Conservation (phyloP, 1,140 invertebrate species). For the Drosophila subpulchrella region DNA sequence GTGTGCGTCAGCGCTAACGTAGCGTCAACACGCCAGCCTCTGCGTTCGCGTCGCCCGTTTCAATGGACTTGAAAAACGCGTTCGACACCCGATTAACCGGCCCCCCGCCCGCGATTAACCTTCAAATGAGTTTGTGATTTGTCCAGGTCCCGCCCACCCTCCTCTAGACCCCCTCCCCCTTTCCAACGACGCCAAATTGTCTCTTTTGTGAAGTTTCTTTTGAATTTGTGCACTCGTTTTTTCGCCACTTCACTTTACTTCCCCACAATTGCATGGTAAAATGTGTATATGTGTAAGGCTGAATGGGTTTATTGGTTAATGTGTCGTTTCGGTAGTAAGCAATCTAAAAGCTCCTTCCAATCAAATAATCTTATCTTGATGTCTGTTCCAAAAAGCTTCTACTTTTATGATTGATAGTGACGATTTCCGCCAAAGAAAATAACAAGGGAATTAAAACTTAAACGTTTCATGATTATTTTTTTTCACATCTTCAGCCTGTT, state of each 20-base stretch:
- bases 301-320: conserved; percentile 31
- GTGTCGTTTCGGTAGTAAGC: conserved; percentile 17
- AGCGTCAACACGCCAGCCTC: conserved; percentile 10
- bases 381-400: conserved; percentile 22
- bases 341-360: conserved; percentile 12
- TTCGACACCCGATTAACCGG: conserved; percentile 60
- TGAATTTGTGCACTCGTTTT: conserved; percentile 15
- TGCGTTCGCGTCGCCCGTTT: conserved; percentile 31
- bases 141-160: background rate
- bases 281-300: background rate
- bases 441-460: background rate
- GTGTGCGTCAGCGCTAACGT: background rate
- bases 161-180: background rate
- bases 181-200: conserved; percentile 47
- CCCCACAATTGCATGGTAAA: conserved; percentile 26
- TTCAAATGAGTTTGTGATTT: conserved; percentile 62
- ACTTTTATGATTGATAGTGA: conserved; percentile 15
- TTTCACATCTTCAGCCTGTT: too few species aligned
- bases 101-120: conserved; percentile 59
- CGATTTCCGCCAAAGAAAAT: conserved; percentile 8
- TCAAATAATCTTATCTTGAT: conserved; percentile 33
- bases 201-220: conserved; percentile 36
- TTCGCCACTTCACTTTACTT: background rate
- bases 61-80: conserved; percentile 80
- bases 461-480: background rate